These are phyloP conservation scores for Odontocolon sp. DNA, from an alignment of 2,888 invertebrate species.

Conservation along the genomic window DNA sequence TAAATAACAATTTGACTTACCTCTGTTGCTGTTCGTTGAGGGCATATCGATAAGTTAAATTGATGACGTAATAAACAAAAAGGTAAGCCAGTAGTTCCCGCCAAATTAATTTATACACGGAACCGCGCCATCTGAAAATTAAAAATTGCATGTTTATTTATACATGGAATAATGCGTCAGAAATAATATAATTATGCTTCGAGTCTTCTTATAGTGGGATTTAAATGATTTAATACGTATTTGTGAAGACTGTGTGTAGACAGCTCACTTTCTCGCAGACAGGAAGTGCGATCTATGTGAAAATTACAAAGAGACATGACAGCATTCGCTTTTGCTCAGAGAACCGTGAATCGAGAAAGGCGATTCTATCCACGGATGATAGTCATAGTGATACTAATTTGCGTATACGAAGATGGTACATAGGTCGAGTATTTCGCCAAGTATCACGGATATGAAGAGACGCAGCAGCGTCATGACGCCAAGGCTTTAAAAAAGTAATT, in stretches of 20 bases:
- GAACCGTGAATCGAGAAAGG: neutral
- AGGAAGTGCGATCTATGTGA: conserved; percentile 2
- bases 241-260: neutral
- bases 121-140: conserved; percentile 93
- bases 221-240: conserved; percentile 12
- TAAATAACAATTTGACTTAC: conserved; percentile 82
- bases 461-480: too few relatives aligned
- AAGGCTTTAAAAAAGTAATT: too few relatives aligned
- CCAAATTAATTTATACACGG: conserved; percentile 97
- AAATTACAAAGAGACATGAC: neutral
- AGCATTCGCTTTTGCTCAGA: neutral
- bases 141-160: conserved; percentile 15
- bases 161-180: neutral
- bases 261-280: conserved; percentile 17
- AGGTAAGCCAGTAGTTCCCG: conserved; percentile 94
- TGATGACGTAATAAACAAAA: conserved; percentile 92
- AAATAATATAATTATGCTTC: neutral
- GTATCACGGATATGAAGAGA: conserved; percentile 58
- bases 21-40: conserved; percentile 90
- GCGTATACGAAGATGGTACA: neutral
- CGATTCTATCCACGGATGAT: neutral
- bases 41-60: conserved; percentile 92
- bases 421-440: conserved; percentile 8
- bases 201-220: neutral
- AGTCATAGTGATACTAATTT: neutral